Evolutionary conservation across 2,113 vertebrate species (phyloP).

Genomic region (Megaceryle maxima): DNA sequence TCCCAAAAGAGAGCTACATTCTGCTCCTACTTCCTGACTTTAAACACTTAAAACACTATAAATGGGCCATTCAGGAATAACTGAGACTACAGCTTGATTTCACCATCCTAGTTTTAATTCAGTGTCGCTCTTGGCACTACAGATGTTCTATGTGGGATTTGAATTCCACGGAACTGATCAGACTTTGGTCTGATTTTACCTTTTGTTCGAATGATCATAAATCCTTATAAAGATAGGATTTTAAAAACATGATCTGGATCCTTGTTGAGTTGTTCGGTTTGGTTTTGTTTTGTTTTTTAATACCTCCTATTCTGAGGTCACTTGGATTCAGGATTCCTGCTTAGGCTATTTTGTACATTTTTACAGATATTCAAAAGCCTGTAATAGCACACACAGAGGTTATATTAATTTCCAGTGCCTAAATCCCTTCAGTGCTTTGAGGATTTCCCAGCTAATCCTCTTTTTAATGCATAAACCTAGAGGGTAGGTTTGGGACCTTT

Average conservation of each 20-base stretch:
- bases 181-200: background rate
- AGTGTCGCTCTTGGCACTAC: background rate
- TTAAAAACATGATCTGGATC: background rate
- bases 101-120: background rate
- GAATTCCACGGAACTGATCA: background rate
- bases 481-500: slow-evolving; percentile 13
- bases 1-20: background rate
- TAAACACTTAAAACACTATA: background rate
- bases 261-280: background rate
- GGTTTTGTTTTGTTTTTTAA: background rate
- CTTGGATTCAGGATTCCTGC: slow-evolving; percentile 25
- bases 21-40: background rate
- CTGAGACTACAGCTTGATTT: background rate
- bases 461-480: slow-evolving; percentile 13
- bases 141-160: background rate
- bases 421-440: slow-evolving; percentile 32
- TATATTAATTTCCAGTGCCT: slow-evolving; percentile 42
- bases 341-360: background rate
- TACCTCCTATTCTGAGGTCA: background rate
- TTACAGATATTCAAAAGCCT: slow-evolving; percentile 25
- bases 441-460: slow-evolving; percentile 46
- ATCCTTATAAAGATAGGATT: background rate
- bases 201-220: background rate
- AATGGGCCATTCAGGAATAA: background rate
- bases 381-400: background rate